phyloP scores from a whole-genome alignment of 2,113 vertebrate genomes.

The Toxotes chatareus region DNA sequence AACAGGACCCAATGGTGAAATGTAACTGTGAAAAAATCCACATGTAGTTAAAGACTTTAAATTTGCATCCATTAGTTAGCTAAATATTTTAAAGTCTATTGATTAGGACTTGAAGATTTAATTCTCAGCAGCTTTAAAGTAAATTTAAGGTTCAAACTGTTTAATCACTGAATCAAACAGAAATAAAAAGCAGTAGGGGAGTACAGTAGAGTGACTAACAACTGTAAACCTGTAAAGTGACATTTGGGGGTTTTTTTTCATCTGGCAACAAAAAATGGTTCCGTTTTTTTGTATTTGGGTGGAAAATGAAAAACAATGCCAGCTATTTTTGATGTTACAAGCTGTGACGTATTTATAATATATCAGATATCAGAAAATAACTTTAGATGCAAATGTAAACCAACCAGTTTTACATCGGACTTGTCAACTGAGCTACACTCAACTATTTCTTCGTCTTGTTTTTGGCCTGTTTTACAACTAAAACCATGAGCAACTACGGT shows the following conservation, averaged over 20 bases:
- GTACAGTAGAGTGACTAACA: neutral
- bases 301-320: constrained; percentile 19
- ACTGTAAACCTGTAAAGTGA: constrained; percentile 3
- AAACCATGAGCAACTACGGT: constrained; percentile 5
- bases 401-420: constrained; percentile 31
- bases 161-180: neutral
- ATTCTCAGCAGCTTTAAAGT: neutral
- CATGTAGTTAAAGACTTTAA: neutral
- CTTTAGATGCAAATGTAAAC: constrained; percentile 22
- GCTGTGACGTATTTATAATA: constrained; percentile 27
- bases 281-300: neutral
- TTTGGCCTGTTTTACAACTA: constrained; percentile 6
- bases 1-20: constrained; percentile 6
- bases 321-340: constrained; percentile 20
- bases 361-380: neutral
- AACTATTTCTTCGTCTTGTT: neutral
- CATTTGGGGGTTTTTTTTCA: constrained; percentile 4
- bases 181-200: neutral
- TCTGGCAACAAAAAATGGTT: neutral
- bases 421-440: constrained; percentile 22
- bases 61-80: neutral
- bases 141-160: neutral
- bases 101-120: neutral
- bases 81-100: neutral
- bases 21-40: constrained; percentile 47